Percentiles rank a stretch among this genome's conserved stretches.
Conservation (phyloP, 64 coral and sea anemone species). For the Montipora foliosa region DNA sequence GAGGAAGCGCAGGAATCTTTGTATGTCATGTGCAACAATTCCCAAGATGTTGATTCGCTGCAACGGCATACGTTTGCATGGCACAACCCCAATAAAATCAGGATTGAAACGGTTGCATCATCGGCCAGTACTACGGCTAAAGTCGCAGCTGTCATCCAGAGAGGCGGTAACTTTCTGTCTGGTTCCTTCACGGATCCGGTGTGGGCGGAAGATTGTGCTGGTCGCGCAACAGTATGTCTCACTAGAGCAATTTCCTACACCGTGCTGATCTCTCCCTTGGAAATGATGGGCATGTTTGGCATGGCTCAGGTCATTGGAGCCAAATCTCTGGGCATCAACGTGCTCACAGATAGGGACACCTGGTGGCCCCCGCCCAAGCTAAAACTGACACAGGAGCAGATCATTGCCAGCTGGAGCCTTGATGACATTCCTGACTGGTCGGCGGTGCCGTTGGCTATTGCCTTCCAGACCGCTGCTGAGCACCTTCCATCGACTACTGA, state of each 20-base stretch:
- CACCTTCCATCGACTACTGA: no score
- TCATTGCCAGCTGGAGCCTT: no score
- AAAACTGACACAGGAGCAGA: neutral
- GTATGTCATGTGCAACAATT: slow-evolving; percentile 11
- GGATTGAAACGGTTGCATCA: neutral
- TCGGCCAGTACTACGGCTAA: neutral
- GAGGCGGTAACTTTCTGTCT: neutral
- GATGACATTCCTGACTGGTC: no score
- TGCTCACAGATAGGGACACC: neutral
- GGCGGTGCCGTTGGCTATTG: no score
- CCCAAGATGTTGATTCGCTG: neutral
- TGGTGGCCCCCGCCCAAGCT: neutral
- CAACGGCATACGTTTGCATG: neutral
- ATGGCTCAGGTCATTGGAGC: neutral
- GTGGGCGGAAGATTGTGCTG: neutral
- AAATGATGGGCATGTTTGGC: slow-evolving; percentile 17
- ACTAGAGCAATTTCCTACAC: slow-evolving; percentile 14
- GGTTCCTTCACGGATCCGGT: neutral
- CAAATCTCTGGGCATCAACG: slow-evolving; percentile 30
- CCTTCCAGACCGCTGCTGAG: no score
- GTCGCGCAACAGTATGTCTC: neutral
- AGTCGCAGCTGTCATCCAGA: neutral
- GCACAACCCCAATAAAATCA: neutral
- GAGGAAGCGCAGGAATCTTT: neutral
- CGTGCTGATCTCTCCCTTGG: neutral